These are phyloP conservation scores for Salpingus planirostris DNA, from an alignment of 2,888 invertebrate species.

Conservation along the genomic window DNA sequence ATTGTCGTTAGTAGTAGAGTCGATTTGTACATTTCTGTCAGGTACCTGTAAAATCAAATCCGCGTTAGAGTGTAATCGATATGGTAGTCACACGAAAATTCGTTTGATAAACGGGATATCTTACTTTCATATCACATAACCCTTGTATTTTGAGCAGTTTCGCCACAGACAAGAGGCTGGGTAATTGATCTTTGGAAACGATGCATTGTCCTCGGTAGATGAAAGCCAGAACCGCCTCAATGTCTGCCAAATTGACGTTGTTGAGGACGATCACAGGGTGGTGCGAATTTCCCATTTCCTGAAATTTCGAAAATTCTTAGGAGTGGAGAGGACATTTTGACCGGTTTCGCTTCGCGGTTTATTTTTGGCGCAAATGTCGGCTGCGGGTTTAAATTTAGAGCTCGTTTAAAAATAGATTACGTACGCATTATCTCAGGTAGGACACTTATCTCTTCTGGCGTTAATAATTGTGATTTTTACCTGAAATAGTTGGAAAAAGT, in stretches of 20 bases:
- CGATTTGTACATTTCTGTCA: constrained; percentile 16
- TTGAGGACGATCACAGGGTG: constrained; percentile 66
- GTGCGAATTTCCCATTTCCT: constrained; percentile 62
- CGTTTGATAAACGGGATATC: too few species aligned
- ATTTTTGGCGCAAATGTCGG: too few species aligned
- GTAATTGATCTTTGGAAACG: constrained; percentile 69
- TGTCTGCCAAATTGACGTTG: constrained; percentile 60
- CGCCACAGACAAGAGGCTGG: constrained; percentile 67
- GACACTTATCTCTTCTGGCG: too few species aligned
- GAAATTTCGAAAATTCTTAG: constrained; percentile 27
- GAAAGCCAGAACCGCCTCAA: constrained; percentile 70
- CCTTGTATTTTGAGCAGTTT: constrained; percentile 75
- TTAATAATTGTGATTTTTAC: too few species aligned
- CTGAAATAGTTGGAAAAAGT: constrained; percentile 83
- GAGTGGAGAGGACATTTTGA: too few species aligned
- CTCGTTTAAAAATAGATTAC: constrained; percentile 12
- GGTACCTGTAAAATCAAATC: constrained; percentile 23
- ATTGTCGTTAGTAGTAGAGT: constrained; percentile 4
- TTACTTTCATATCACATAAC: constrained; percentile 71
- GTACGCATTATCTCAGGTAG: too few species aligned
- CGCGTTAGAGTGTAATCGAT: too few species aligned
- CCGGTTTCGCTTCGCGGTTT: constrained; percentile 1
- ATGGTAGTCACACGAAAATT: too few species aligned
- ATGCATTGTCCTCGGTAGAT: constrained; percentile 86
- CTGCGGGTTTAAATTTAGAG: constrained; percentile 1